Percentiles rank a stretch among this genome's conserved stretches.
Evolutionary conservation across 2,888 invertebrate species (phyloP).

Genomic region (Xylophagus ater): DNA sequence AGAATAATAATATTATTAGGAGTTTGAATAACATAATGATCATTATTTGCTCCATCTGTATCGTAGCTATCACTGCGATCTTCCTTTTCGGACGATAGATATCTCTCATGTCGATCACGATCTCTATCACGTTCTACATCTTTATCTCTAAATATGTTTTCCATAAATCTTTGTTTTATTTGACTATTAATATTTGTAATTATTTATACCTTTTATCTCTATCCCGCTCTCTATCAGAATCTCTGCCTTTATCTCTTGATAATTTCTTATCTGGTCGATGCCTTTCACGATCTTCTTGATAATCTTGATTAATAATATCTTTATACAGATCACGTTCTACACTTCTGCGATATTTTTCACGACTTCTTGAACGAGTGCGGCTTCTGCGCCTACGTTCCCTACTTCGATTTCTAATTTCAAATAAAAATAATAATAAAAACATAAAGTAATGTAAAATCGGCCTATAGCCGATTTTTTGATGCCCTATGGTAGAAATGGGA

Average conservation of each 20-base stretch:
- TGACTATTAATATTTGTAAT: neutral
- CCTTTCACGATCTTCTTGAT: slow-evolving; percentile 27
- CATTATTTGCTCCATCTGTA: slow-evolving; percentile 32
- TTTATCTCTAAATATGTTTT: neutral
- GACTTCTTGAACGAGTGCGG: slow-evolving; percentile 32
- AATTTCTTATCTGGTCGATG: slow-evolving; percentile 13
- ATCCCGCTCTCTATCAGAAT: slow-evolving; percentile 19
- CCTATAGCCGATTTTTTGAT: too few species aligned
- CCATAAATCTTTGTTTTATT: neutral
- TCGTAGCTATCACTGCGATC: slow-evolving; percentile 31
- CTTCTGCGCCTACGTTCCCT: slow-evolving; percentile 31
- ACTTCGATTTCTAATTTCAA: slow-evolving; percentile 27
- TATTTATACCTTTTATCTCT: slow-evolving; percentile 18
- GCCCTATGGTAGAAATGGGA: too few species aligned
- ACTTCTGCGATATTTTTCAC: slow-evolving; percentile 29
- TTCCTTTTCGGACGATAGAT: slow-evolving; percentile 22
- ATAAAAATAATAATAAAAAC: neutral
- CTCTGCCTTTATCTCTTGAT: slow-evolving; percentile 21
- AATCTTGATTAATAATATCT: slow-evolving; percentile 35
- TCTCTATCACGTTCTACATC: slow-evolving; percentile 12
- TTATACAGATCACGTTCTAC: slow-evolving; percentile 34
- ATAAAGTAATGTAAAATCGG: too few species aligned
- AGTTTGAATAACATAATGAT: slow-evolving; percentile 45
- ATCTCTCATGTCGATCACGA: slow-evolving; percentile 17
- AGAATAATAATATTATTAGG: slow-evolving; percentile 66